phyloP scores from a whole-genome alignment of 1,140 invertebrate genomes.

The Drosophila biarmipes region DNA sequence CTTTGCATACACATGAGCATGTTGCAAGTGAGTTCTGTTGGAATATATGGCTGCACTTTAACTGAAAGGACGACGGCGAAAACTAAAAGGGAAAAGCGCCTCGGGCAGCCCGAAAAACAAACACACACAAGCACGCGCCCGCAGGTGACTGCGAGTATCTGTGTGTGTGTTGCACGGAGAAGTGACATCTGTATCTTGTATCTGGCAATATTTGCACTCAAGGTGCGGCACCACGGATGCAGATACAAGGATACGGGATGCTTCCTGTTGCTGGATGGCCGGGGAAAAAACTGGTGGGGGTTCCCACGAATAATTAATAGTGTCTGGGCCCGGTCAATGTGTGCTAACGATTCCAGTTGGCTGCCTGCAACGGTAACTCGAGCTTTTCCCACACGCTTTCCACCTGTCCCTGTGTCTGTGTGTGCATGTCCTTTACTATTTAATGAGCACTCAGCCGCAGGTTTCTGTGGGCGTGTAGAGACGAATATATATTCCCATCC shows the following conservation, averaged over 20 bases:
- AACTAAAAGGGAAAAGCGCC: slow-evolving; percentile 30
- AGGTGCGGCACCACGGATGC: slow-evolving; percentile 29
- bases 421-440: slow-evolving; percentile 58
- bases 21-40: slow-evolving; percentile 49
- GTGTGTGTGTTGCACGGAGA: slow-evolving; percentile 21
- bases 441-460: slow-evolving; percentile 69
- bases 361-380: slow-evolving; percentile 43
- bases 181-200: slow-evolving; percentile 42
- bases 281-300: not conserved
- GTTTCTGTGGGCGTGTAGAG: slow-evolving; percentile 34
- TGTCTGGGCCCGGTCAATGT: slow-evolving; percentile 54
- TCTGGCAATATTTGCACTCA: slow-evolving; percentile 60
- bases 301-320: slow-evolving; percentile 66
- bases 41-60: slow-evolving; percentile 59
- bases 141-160: slow-evolving; percentile 15
- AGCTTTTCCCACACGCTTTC: slow-evolving; percentile 23
- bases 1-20: slow-evolving; percentile 34
- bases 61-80: slow-evolving; percentile 31
- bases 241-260: slow-evolving; percentile 33
- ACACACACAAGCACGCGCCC: slow-evolving; percentile 1
- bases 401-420: slow-evolving; percentile 13
- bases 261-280: slow-evolving; percentile 40
- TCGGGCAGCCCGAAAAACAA: slow-evolving; percentile 12
- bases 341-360: slow-evolving; percentile 56
- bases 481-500: slow-evolving; percentile 20